Evolutionary conservation across 2,888 invertebrate species (phyloP), one percentile per base, ranked within the genome.

Genomic region (Caenorhabditis imperialis): DNA sequence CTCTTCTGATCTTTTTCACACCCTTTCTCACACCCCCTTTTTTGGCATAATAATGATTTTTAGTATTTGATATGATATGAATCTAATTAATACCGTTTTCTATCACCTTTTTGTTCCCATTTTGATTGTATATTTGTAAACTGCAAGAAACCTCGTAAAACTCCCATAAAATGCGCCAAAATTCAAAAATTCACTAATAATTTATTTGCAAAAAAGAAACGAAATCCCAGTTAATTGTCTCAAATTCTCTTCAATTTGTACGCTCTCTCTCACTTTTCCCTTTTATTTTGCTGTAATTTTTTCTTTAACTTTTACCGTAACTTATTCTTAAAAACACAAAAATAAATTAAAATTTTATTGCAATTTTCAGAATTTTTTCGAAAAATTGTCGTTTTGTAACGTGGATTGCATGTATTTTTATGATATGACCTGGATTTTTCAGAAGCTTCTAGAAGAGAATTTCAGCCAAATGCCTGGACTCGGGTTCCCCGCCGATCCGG

Each of bases 401-500:
- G 30, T 30, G 30, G 23, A 38, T 30, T 45, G 65, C 65, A 55
- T 65, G 55, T 35, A 55, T 65, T 53, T 20, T 16, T 12, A 45
- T 5, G 5, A 44, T 16, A 6, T n/a, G n/a, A n/a, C n/a, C n/a
- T 35, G 48, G 33, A 51, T 23, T 7, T 25, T 35, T 45, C 38
- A 23, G 38, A n/a, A 27, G 10, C 20, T 38, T 38, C 30, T 40
- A 37, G 37, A 12, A 10, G 2, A 20, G 20, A 50, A 12, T 51
- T 47, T 25, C 38, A 45, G 42, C n/a, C 6, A 22, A 51, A 53
- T 25, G 12, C 23, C 42, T 37, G 57, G 48, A 54, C 37, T 48
- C 27, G 67, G 75, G 22, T 78, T 72, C 42, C 47, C 67, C 51
- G 42, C 54, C 38, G 77, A 79, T 71, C 73, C 77, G 23, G 51